Conservation (phyloP, 2,113 vertebrate genomes). For the Microcebus tavaratra region DNA sequence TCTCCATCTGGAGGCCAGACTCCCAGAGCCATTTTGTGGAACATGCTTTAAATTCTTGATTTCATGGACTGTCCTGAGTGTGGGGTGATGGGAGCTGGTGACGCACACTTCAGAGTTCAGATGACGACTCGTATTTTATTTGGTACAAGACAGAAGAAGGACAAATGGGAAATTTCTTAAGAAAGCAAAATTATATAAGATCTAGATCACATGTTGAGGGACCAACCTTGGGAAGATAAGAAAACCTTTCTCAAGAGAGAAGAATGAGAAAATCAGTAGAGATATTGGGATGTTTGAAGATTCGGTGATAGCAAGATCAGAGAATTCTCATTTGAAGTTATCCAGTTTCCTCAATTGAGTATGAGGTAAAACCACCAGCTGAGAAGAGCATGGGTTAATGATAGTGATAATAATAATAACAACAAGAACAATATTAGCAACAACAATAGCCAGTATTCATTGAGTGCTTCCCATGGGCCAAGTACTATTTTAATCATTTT, state of each 20-base stretch:
- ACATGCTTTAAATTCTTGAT: not conserved
- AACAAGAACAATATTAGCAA: not conserved
- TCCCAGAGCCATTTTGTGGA: not conserved
- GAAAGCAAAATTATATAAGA: not conserved
- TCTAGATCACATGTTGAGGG: not conserved
- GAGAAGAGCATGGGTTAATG: not conserved
- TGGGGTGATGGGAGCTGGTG: not conserved
- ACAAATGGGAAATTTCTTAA: not conserved
- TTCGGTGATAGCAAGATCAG: not conserved
- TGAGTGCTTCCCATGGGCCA: not conserved
- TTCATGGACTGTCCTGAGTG: not conserved
- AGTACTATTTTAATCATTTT: not conserved
- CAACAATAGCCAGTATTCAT: not conserved
- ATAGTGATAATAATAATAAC: not conserved
- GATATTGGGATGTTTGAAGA: not conserved
- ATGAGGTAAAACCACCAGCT: not conserved
- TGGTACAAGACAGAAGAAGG: not conserved
- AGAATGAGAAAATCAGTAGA: not conserved
- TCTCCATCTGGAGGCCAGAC: constrained; percentile 34
- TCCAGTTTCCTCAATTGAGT: not conserved
- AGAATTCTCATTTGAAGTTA: not conserved
- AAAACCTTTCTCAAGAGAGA: not conserved
- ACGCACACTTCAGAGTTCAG: not conserved
- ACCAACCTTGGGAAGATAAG: not conserved
- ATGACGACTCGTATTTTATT: not conserved